These are phyloP conservation scores for Drosophila cardini DNA, from an alignment of 1,140 invertebrate species.

Conservation along the genomic window DNA sequence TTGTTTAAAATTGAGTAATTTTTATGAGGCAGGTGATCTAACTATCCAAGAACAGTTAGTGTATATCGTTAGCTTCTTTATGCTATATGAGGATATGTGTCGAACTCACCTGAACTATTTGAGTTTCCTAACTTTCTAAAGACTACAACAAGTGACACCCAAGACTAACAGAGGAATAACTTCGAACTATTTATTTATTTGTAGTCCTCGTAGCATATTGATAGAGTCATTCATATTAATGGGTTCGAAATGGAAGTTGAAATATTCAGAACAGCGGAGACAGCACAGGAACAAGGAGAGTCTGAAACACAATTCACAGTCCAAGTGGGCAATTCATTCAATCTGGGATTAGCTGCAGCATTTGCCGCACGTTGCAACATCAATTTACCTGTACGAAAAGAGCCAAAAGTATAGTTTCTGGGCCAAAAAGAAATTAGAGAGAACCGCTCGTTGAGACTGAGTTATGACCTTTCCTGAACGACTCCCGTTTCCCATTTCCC, in stretches of 20 bases:
- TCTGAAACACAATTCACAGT: slow-evolving; percentile 34
- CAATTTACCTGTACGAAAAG: slow-evolving; percentile 67
- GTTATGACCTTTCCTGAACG: slow-evolving; percentile 42
- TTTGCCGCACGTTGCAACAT: slow-evolving; percentile 52
- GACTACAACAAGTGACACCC: too few relatives aligned
- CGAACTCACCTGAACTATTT: too few relatives aligned
- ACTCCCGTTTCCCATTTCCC: not conserved
- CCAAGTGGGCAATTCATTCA: slow-evolving; percentile 72
- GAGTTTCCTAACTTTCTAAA: too few relatives aligned
- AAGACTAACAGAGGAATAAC: too few relatives aligned
- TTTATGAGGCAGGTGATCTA: too few relatives aligned
- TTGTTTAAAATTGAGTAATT: too few relatives aligned
- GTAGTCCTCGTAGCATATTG: slow-evolving; percentile 50
- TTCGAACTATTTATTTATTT: not conserved
- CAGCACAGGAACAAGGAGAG: not conserved
- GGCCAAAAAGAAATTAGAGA: slow-evolving; percentile 25
- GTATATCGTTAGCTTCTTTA: too few relatives aligned
- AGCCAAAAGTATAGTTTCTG: slow-evolving; percentile 53
- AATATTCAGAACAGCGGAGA: not conserved
- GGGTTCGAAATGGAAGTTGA: slow-evolving; percentile 55
- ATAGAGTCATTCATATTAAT: slow-evolving; percentile 68
- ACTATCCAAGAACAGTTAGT: too few relatives aligned
- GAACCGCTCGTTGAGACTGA: slow-evolving; percentile 25
- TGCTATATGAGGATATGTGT: too few relatives aligned
- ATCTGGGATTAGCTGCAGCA: slow-evolving; percentile 60